A percentile compares a stretch with the other conserved stretches of the same genome.
Conservation (phyloP, 2,113 vertebrate genomes). For the Mormyrus lacerda region DNA sequence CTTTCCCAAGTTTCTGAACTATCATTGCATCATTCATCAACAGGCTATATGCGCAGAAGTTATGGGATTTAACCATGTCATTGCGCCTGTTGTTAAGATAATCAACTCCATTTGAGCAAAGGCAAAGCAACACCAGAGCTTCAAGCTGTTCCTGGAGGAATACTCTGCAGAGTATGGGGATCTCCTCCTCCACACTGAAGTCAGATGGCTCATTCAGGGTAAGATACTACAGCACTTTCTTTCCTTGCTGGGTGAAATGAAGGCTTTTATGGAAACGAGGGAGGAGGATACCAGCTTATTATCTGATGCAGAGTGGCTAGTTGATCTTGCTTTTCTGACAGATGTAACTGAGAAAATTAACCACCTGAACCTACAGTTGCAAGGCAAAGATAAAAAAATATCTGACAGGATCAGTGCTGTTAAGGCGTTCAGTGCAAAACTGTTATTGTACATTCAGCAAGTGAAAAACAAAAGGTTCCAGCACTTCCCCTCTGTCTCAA, state of each 20-base stretch:
- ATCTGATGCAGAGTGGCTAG: conserved; percentile 26
- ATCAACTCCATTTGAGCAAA: conserved; percentile 30
- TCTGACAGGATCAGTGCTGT: conserved; percentile 29
- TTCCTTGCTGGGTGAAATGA: conserved; percentile 33
- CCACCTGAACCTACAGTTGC: conserved; percentile 39
- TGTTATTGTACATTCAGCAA: conserved; percentile 35
- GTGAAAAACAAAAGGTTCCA: conserved; percentile 34
- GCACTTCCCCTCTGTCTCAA: conserved; percentile 37
- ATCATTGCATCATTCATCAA: conserved; percentile 37
- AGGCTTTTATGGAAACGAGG: conserved; percentile 30
- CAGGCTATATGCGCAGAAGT: conserved; percentile 32
- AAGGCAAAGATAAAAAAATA: conserved; percentile 39
- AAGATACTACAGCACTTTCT: conserved; percentile 25
- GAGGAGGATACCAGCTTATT: conserved; percentile 19
- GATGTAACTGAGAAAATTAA: conserved; percentile 38
- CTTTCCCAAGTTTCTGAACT: conserved; percentile 31
- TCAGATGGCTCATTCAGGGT: conserved; percentile 30
- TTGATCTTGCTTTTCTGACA: conserved; percentile 34
- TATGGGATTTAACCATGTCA: conserved; percentile 28
- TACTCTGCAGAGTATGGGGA: conserved; percentile 37
- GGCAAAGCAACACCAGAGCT: conserved; percentile 31
- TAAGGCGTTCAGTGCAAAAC: conserved; percentile 37
- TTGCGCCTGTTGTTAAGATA: conserved; percentile 34
- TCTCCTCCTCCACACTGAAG: conserved; percentile 30
- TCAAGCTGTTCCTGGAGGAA: conserved; percentile 33